Evolutionary conservation across 2,113 vertebrate genomes (phyloP), one percentile per base, ranked within the genome.

Genomic region (Connochaetes taurinus): DNA sequence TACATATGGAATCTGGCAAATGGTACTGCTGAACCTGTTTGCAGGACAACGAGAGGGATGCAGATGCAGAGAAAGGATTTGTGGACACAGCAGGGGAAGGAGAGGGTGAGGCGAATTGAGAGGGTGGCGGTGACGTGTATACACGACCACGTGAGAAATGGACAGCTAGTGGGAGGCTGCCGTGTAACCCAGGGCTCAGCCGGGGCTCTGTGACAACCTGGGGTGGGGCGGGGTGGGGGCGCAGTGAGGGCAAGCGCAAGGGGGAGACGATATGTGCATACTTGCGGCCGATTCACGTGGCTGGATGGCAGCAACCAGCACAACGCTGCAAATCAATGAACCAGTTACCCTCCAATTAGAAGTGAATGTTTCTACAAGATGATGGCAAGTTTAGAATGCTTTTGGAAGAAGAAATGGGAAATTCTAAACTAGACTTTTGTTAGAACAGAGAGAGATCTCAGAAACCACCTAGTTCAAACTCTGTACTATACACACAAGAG

Each of bases 141-240:
- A 0, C 67, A 74, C 2, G 9, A 25, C 67, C 21, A 6, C 3
- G 10, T 40, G 21, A 13, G 21, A 74, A 2, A 0, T 5, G 40
- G 19, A 11, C 17, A 21, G 64, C n/a, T 71, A 2, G n/a, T 2
- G 17, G n/a, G n/a, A 3, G 5, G 71, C 71, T 43, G 36, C 36
- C 6, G 5, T 25, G 36, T 13, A 25, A 3, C 36, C 36, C 36
- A 10, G 19, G 71, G 71, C 21, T 13, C 71, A 25, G 71, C 21
- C 2, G 0, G n/a, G 0, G 10, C 67, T 74, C 71, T 13, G 36
- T 1, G 5, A 13, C 0, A 10, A 13, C 21, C 67, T 74, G 36
- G 36, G 67, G 21, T 40, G 67, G 21, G 67, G 0, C 5, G 5
- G 36, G 67, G 19, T 1, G 10, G 8, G 16, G 33, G 33, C 8